Percentiles rank a stretch among this genome's conserved stretches.
Evolutionary conservation across 1,140 invertebrate species (phyloP).

Genomic region (Drosophila sucinea): DNA sequence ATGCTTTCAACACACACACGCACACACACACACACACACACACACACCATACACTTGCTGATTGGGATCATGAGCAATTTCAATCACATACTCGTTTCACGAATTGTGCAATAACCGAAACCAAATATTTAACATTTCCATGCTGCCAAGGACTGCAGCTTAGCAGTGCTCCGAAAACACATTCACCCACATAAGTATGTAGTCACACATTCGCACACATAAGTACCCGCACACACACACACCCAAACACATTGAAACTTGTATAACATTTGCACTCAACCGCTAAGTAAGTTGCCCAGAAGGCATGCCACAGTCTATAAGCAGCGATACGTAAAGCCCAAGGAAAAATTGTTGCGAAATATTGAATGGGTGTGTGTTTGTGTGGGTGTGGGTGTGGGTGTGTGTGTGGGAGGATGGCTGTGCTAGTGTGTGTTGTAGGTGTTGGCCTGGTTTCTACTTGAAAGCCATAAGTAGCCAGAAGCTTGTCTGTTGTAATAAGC

Average conservation of each 20-base stretch:
- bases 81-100: constrained; percentile 43
- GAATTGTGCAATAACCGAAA: constrained; percentile 20
- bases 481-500: constrained; percentile 61
- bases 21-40: background rate
- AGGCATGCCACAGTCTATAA: constrained; percentile 70
- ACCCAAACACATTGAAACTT: constrained; percentile 4
- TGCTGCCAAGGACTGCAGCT: constrained; percentile 40
- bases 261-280: constrained; percentile 60
- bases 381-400: constrained; percentile 12
- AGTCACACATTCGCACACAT: constrained; percentile 26
- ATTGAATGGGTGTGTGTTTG: constrained; percentile 29
- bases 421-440: constrained; percentile 2
- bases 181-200: constrained; percentile 34
- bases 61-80: constrained; percentile 30
- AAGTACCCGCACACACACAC: constrained; percentile 28
- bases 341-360: constrained; percentile 58
- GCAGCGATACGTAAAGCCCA: constrained; percentile 62
- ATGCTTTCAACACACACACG: background rate
- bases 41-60: constrained; percentile 17
- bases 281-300: constrained; percentile 72
- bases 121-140: constrained; percentile 54
- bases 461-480: constrained; percentile 65
- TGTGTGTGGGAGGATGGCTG: background rate
- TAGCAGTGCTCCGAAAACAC: constrained; percentile 44
- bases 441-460: constrained; percentile 57